These are phyloP conservation scores for Alviniconcha strummeri DNA, from an alignment of 2,888 invertebrate species.

Conservation along the genomic window DNA sequence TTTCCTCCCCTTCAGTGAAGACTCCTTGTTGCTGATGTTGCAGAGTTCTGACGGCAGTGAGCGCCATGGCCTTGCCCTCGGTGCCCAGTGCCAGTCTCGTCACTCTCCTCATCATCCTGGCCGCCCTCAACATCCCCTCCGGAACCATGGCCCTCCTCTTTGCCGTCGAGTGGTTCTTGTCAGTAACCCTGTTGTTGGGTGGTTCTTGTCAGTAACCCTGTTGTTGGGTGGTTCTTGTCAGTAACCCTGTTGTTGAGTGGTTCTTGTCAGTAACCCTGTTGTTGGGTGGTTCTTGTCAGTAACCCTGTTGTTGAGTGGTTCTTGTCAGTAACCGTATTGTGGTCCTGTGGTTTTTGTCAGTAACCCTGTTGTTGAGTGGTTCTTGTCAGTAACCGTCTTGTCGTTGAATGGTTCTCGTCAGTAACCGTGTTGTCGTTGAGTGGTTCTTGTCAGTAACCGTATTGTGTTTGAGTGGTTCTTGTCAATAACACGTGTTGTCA, in stretches of 20 bases:
- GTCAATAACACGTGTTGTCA: no score
- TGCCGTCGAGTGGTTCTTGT: slow-evolving; percentile 69
- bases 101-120: slow-evolving; percentile 61
- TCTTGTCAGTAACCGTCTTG: not conserved
- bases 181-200: slow-evolving; percentile 43
- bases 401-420: not conserved
- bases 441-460: not conserved
- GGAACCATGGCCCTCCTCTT: slow-evolving; percentile 61
- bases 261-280: not conserved
- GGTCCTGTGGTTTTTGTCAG: not conserved
- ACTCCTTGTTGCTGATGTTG: not conserved
- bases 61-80: slow-evolving; percentile 63
- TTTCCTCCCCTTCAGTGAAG: no score
- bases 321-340: not conserved
- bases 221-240: not conserved
- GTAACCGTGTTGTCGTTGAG: not conserved
- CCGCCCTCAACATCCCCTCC: slow-evolving; percentile 59
- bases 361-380: not conserved
- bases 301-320: not conserved
- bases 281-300: not conserved
- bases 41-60: slow-evolving; percentile 60
- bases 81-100: slow-evolving; percentile 67
- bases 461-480: no score
- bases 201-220: not conserved
- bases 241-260: not conserved